Percentiles rank a stretch among this genome's conserved stretches.
These are phyloP conservation scores for Babyrousa celebensis DNA, from an alignment of 2,797 vertebrate genomes.

Conservation along the genomic window DNA sequence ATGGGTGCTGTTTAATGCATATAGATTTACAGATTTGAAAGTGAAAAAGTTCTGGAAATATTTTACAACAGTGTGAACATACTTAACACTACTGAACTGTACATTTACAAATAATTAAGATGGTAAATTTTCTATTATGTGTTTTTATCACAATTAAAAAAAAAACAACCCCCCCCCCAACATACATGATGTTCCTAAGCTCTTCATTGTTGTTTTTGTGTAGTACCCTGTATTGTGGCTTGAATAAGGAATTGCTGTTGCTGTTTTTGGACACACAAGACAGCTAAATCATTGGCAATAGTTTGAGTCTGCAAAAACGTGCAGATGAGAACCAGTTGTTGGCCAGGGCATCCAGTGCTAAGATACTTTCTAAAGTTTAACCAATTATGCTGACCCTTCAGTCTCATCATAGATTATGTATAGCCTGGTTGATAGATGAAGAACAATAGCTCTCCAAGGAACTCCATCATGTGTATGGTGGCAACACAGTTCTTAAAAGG, in stretches of 20 bases:
- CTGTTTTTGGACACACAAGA: not conserved
- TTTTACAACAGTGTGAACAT: not conserved
- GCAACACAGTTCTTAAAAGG: not conserved
- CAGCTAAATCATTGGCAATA: not conserved
- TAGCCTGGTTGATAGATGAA: not conserved
- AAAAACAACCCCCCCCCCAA: not conserved
- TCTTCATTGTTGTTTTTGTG: not conserved
- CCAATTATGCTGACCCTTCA: not conserved
- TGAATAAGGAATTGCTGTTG: not conserved
- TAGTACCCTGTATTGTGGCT: not conserved
- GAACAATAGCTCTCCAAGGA: not conserved
- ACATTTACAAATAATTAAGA: not conserved
- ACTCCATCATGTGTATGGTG: not conserved
- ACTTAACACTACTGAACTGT: not conserved
- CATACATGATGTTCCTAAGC: not conserved
- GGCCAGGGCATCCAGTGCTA: not conserved
- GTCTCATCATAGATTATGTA: not conserved
- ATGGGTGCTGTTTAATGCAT: not conserved
- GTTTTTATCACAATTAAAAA: not conserved
- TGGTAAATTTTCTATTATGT: not conserved
- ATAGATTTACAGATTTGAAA: conserved; percentile 1
- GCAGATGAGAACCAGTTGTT: not conserved
- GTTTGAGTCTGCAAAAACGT: not conserved
- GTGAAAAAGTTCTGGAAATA: not conserved
- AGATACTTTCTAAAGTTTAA: not conserved